Evolutionary conservation across 2,888 invertebrate genomes (phyloP), one percentile per base, ranked within the genome.

Genomic region (Drosophila suboccidentalis): DNA sequence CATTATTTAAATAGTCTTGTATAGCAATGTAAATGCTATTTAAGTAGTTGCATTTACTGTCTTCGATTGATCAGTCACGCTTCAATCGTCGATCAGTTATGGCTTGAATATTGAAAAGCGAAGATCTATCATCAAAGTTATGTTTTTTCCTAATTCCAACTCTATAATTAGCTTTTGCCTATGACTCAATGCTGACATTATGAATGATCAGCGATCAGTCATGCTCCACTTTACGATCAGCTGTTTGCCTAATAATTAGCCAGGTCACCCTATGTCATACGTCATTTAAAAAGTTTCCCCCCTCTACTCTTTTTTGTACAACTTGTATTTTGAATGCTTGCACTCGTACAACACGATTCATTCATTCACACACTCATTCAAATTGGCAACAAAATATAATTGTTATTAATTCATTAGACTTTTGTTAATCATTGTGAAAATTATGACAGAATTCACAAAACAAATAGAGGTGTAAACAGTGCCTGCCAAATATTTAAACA

Each of bases 301-400:
- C 8, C 29, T 29, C 29, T 29, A 29, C 8, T 29, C 38, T 1
- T 13, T 49, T 11, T 34, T n/a, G 17, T 15, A 1, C 39, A 26
- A 26, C 13, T 43, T n/a, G 1, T 34, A 26, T 43, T 55, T 43
- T 34, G 41, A 43, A 17, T 32, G 54, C 32, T 32, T 43, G 43
- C 43, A 55, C n/a, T 53, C 39, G 54, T 32, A 59, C 46, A 51
- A 53, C 67, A 57, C 84, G 75, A 87, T 44, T 82, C 66, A 66
- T 63, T 83, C 82, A 78, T 83, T 87, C 82, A 61, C 87, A 85
- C 71, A 75, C 57, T 47, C 61, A 69, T 71, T 61, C 74, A 58
- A 82, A 87, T 66, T 53, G 67, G 64, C 39, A 53, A 63, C 50
- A 67, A 81, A 61, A 36, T 36, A 66, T 69, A 50, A 77, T 70